These are phyloP conservation scores for Coregonus ussuriensis DNA, from an alignment of 2,797 vertebrate genomes.

Conservation along the genomic window DNA sequence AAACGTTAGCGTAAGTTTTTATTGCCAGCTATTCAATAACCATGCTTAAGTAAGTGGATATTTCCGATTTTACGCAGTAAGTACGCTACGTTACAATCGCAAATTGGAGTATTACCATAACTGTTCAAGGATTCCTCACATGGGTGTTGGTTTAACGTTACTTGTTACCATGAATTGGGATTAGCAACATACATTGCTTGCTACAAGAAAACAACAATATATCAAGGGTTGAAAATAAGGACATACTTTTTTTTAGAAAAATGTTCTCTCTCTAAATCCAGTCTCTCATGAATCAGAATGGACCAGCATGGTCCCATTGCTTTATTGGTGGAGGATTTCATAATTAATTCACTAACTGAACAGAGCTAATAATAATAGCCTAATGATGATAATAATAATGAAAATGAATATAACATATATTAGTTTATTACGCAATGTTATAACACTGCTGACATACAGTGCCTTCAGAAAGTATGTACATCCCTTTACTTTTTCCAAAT, in stretches of 20 bases:
- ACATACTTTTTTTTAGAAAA: no score
- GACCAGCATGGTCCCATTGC: not conserved
- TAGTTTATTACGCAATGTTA: not conserved
- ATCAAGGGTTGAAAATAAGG: not conserved
- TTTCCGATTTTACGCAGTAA: slow-evolving; percentile 43
- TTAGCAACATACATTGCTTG: not conserved
- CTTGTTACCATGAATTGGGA: slow-evolving; percentile 1
- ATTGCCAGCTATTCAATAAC: slow-evolving; percentile 42
- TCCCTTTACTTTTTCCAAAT: no score
- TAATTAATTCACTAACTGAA: not conserved
- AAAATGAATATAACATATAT: not conserved
- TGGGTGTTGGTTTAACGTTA: not conserved
- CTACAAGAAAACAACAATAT: slow-evolving; percentile 3
- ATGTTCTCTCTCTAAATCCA: not conserved
- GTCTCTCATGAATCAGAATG: not conserved
- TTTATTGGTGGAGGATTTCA: not conserved
- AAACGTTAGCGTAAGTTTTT: slow-evolving; percentile 36
- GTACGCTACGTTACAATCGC: slow-evolving; percentile 12
- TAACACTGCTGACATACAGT: not conserved
- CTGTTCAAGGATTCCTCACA: slow-evolving; percentile 6
- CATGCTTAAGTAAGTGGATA: slow-evolving; percentile 37
- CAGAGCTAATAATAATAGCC: not conserved
- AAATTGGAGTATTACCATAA: slow-evolving; percentile 23
- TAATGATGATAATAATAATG: not conserved
- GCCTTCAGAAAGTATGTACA: no score